phyloP scores from a whole-genome alignment of 2,888 invertebrate species.

The Rotaria magnacalcarata region DNA sequence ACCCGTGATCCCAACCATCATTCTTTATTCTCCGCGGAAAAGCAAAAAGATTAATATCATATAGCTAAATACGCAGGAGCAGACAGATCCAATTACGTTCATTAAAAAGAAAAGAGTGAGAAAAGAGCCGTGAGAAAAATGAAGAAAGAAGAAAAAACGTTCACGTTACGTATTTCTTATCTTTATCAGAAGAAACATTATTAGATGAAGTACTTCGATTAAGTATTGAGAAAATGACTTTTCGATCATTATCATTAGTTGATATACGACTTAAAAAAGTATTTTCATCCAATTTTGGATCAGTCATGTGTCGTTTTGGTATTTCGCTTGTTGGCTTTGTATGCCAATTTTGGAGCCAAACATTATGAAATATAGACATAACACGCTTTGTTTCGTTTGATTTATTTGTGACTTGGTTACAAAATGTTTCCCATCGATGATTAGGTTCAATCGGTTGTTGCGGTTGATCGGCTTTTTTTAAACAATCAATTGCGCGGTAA shows the following conservation, averaged over 20 bases:
- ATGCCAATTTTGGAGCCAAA: slow-evolving; percentile 4
- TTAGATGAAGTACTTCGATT: not conserved
- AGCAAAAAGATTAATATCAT: not conserved
- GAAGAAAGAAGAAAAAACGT: not conserved
- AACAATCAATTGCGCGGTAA: not conserved
- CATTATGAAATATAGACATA: slow-evolving; percentile 16
- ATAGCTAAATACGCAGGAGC: not conserved
- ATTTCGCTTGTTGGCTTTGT: not conserved
- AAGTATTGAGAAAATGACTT: not conserved
- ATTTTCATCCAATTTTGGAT: not conserved
- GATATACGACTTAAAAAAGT: not conserved
- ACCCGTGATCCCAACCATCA: too few relatives aligned
- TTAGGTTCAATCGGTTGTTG: not conserved
- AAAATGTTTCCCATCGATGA: not conserved
- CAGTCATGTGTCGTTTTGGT: not conserved
- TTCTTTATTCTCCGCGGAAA: not conserved
- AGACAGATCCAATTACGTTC: not conserved
- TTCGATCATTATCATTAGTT: not conserved
- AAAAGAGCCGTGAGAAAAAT: not conserved
- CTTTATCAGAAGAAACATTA: not conserved
- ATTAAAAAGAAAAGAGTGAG: not conserved
- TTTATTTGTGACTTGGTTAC: not conserved
- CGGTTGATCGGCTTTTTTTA: not conserved
- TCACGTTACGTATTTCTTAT: not conserved
- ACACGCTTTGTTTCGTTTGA: not conserved